These are phyloP conservation scores for Pecten maximus DNA, from an alignment of 2,888 invertebrate species.

Conservation along the genomic window DNA sequence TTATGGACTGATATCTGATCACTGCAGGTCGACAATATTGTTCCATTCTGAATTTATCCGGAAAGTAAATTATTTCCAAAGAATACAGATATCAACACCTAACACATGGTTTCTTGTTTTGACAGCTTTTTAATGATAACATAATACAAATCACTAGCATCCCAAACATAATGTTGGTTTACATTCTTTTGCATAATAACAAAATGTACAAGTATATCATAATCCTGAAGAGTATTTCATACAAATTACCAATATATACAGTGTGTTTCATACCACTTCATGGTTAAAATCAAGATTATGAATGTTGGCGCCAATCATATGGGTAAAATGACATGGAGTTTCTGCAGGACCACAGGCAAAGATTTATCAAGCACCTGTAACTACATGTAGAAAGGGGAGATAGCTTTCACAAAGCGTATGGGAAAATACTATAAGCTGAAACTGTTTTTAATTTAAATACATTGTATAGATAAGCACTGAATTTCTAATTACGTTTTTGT, in stretches of 20 bases:
- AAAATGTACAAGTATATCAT: not conserved
- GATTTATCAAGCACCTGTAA: not conserved
- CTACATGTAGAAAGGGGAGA: not conserved
- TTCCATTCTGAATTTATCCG: no score
- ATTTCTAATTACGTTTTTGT: not conserved
- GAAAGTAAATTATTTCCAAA: no score
- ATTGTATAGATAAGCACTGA: not conserved
- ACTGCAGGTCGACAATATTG: no score
- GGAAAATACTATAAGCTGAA: no score
- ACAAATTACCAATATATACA: not conserved
- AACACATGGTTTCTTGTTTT: not conserved
- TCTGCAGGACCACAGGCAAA: not conserved
- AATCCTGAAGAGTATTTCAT: not conserved
- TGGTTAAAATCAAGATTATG: not conserved
- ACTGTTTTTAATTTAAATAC: no score
- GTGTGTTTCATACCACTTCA: not conserved
- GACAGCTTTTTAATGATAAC: not conserved
- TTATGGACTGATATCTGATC: no score
- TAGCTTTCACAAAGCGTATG: not conserved
- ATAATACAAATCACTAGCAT: conserved; percentile 18
- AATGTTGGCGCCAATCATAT: not conserved
- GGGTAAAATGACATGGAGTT: not conserved
- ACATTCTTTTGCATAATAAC: conserved; percentile 33
- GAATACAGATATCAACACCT: no score
- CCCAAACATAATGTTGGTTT: not conserved